A percentile compares a stretch with the other conserved stretches of the same genome.
Evolutionary conservation across 1,140 invertebrate genomes (phyloP).

Genomic region (Acyrthosiphon pisum): DNA sequence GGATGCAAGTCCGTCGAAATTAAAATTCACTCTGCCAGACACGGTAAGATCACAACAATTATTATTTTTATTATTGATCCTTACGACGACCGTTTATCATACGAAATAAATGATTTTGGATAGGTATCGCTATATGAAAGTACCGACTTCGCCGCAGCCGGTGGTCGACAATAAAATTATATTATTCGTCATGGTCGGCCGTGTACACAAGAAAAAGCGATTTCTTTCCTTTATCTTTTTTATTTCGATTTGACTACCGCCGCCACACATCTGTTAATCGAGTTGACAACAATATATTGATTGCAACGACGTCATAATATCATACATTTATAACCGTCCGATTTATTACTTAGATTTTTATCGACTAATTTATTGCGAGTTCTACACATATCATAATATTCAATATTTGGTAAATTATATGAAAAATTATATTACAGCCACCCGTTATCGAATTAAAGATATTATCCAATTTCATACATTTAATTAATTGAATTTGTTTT

Average conservation of each 20-base stretch:
- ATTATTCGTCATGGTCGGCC: not conserved
- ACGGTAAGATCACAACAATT: not conserved
- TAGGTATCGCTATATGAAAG: too few relatives aligned
- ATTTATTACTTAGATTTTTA: not conserved
- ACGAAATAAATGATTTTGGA: not conserved
- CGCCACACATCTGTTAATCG: not conserved
- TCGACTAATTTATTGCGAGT: not conserved
- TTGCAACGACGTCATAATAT: not conserved
- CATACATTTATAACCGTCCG: not conserved
- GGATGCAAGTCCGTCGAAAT: not conserved
- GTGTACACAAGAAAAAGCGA: not conserved
- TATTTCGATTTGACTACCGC: not conserved
- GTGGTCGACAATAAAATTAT: not conserved
- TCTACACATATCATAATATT: not conserved
- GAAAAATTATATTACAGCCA: not conserved
- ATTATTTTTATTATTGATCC: not conserved
- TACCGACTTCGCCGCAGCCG: not conserved
- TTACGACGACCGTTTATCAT: not conserved
- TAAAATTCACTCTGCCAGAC: not conserved
- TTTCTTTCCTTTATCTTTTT: not conserved
- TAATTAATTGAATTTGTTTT: not conserved
- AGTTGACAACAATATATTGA: not conserved
- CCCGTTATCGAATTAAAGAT: not conserved
- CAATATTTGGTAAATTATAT: not conserved
- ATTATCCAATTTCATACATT: not conserved